phyloP scores from a whole-genome alignment of 2,888 invertebrate genomes.

The Caenorhabditis sulstoni region DNA sequence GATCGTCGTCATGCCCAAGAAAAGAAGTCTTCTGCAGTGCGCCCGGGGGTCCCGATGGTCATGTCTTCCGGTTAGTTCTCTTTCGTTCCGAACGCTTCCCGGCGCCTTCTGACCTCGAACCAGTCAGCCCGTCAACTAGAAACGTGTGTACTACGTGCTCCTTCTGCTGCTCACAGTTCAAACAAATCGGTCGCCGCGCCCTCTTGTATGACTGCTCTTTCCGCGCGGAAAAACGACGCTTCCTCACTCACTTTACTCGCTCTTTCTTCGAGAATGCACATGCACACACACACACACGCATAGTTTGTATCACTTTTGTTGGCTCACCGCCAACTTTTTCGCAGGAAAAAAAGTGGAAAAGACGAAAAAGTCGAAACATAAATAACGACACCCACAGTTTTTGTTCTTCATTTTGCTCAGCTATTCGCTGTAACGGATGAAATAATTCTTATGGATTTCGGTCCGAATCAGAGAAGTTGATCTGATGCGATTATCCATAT shows the following conservation, averaged over 20 bases:
- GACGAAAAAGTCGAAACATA: slow-evolving; percentile 54
- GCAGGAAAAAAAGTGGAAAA: slow-evolving; percentile 16
- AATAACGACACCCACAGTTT: slow-evolving; percentile 29
- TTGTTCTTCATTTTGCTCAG: slow-evolving; percentile 7
- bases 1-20: slow-evolving; percentile 62
- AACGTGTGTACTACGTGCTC: slow-evolving; percentile 33
- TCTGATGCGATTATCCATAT: no score
- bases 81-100: slow-evolving; percentile 10
- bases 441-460: neutral
- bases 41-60: slow-evolving; percentile 42
- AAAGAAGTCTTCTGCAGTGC: slow-evolving; percentile 35
- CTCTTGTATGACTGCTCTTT: slow-evolving; percentile 49
- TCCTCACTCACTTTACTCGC: slow-evolving; percentile 35
- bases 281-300: slow-evolving; percentile 30
- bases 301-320: slow-evolving; percentile 56
- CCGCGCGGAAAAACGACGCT: slow-evolving; percentile 41
- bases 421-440: neutral
- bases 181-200: slow-evolving; percentile 32
- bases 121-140: neutral
- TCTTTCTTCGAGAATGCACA: slow-evolving; percentile 22
- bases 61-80: slow-evolving; percentile 40
- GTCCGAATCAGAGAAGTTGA: no score
- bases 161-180: neutral
- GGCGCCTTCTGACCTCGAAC: slow-evolving; percentile 9
- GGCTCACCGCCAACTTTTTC: slow-evolving; percentile 48